Evolutionary conservation across 2,113 vertebrate genomes (phyloP), one percentile per base, ranked within the genome.

Genomic region (Chaenocephalus aceratus): DNA sequence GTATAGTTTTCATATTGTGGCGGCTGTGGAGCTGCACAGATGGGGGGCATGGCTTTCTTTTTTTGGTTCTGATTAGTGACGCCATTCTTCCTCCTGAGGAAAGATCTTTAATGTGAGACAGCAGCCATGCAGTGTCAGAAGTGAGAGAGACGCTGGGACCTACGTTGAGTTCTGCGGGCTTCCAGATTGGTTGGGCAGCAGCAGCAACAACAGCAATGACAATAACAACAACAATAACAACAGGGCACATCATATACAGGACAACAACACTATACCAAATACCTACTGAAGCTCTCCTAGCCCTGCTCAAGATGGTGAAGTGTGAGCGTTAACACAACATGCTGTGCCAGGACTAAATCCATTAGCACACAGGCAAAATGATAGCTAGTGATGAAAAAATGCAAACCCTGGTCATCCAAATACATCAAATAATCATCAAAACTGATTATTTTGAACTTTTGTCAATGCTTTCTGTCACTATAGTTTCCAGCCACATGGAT

Each of bases 81-180:
- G 49, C 54, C 75, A 82, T 78, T 74, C 63, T 89, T 88, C 61
- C 73, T 72, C 77, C 63, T 69, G 73, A 73, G 77, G 72, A 75
- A 84, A 72, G 69, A 86, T 85, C 64, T 12, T 67, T 77, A 67
- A 82, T 80, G 82, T 83, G 73, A 83, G 75, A 79, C 59, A 87
- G 75, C 64, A 72, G 76, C 80, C 89, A 91, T 92, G 89, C 89
- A 91, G 85, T 89, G 83, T 91, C 79, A 88, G 85, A 89, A 68
- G 79, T 85, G 80, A 89, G 70, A 87, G 80, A 89, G 75, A 80
- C 80, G 75, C 80, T 87, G 86, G 93, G 89, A 95, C 95, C 93
- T 95, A 96, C 94, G 77, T 95, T 94, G 92, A 90, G 84, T 88
- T 96, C 95, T 91, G 93, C 88, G 57, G 93, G 93, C 95, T 96